Conservation (phyloP, 2,113 vertebrate species). For the Lathamus discolor region DNA sequence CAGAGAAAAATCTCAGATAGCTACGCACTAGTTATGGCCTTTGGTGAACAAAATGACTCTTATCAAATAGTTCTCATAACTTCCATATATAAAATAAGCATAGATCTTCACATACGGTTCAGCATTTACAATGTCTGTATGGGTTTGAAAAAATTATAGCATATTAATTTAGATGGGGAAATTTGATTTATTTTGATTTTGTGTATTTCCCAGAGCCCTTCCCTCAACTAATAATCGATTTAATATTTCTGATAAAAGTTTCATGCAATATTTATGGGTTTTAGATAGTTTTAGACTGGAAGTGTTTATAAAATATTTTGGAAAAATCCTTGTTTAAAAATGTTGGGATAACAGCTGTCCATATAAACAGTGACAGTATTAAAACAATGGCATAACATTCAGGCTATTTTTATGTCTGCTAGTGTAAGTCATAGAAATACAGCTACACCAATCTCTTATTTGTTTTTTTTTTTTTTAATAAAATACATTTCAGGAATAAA, state of each 20-base stretch:
- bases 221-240: neutral
- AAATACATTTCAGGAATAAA: constrained; percentile 56
- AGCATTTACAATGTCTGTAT: neutral
- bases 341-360: neutral
- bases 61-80: neutral
- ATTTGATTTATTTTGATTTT: constrained; percentile 8
- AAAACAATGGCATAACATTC: constrained; percentile 15
- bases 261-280: neutral
- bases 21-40: neutral
- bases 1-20: neutral
- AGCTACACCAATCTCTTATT: neutral
- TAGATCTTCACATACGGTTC: neutral
- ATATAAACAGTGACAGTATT: constrained; percentile 19
- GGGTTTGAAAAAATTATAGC: neutral
- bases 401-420: constrained; percentile 8
- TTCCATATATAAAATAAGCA: neutral
- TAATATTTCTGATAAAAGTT: constrained; percentile 3
- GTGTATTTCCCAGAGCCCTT: neutral
- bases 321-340: constrained; percentile 30
- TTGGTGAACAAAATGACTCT: neutral
- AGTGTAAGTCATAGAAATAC: constrained; percentile 40
- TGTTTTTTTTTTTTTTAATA: neutral
- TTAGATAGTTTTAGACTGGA: neutral
- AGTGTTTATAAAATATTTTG: constrained; percentile 4
- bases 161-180: neutral